Evolutionary conservation across 2,797 vertebrate species (phyloP), one percentile per base, ranked within the genome.

Genomic region (Notolepis coatsorum): DNA sequence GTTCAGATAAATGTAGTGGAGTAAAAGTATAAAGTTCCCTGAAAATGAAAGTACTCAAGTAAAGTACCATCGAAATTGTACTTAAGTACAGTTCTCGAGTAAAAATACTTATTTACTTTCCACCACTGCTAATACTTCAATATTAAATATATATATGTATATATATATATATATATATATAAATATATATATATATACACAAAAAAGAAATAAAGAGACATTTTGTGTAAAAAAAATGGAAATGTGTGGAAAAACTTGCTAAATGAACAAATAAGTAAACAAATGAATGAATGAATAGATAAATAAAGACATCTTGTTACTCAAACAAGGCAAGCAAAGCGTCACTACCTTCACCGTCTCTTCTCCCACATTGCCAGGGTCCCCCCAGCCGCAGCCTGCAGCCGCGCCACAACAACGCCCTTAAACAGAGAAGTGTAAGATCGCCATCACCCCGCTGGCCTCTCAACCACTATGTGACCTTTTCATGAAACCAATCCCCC

Each of bases 361-460:
- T 85, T 88, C 86, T 79, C 65, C 86, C 77, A 85, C 72, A 87
- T 84, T 82, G 88, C 84, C 87, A 75, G 84, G 84, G 75, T 84
- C 73, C 12, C 80, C 86, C 85, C 87, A 82, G 88, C 82, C 71
- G 80, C 77, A 79, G 86, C 88, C 87, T 88, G 87, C 77, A 86
- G 87, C 89, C 86, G 83, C 87, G 86, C 81, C 87, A 87, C 84
- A 91, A 89, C 85, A 87, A 89, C 82, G 86, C 69, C 86, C 89
- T 91, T 91, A 89, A 91, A 91, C 87, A 91, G 88, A 91, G 71
- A 88, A 91, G 89, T 82, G 80, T 90, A 82, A 89, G 79, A 89
- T 87, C 83, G 79, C 79, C 87, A 88, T 82, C 80, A 81, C 79
- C 73, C 65, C 4, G 2, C 58, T 79, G 71, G 55, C 61, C 25